Base-by-base conservation (phyloP, 2,113 vertebrate genomes). In the Gavia stellata region DNA sequence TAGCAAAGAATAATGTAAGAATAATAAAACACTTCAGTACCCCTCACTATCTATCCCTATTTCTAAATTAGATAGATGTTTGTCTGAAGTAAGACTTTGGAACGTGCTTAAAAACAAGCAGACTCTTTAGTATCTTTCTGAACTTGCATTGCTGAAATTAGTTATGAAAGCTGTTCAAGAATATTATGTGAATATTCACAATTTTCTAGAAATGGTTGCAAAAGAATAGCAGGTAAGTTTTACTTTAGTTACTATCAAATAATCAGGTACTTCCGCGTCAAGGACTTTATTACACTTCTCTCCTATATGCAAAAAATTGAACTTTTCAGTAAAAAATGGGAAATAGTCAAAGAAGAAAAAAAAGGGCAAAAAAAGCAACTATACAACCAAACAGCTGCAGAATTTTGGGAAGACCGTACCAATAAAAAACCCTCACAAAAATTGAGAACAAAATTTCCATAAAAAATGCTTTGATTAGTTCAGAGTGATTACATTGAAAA, bases 11-110 rank as follows among this genome's bases (percentile, higher is more conserved):
- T 84, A 78, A 90, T 21, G 24, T n/a, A 66, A 12, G 3, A 90
- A 90, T 62, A 92, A 86, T 42, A 92, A 80, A 93, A 66, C 63
- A 83, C 29, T 88, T 80, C 53, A 90, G 68, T 45, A 94, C 17
- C 29, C 63, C 38, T 86, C 49, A 58, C 31, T 89, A 34, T 61
- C 62, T 73, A 36, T 67, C 20, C 9, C 7, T 29, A 2, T 49
- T 88, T 82, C 71, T 70, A 71, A 92, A 92, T 50, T 23, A 84
- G 55, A 84, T 5, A 71, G 72, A 62, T 52, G 18, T 52, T 96
- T 91, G 23, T 59, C 70, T 88, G 31, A 65, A 59, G 44, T 11
- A 44, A 78, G 59, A 56, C 21, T 71, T 55, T 15, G 33, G 29
- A 85, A 56, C 15, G 12, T 40, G 36, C 10, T 83, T 74, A 34